phyloP scores from a whole-genome alignment of 1,140 invertebrate genomes.

The Bursaphelenchus mucronatus region DNA sequence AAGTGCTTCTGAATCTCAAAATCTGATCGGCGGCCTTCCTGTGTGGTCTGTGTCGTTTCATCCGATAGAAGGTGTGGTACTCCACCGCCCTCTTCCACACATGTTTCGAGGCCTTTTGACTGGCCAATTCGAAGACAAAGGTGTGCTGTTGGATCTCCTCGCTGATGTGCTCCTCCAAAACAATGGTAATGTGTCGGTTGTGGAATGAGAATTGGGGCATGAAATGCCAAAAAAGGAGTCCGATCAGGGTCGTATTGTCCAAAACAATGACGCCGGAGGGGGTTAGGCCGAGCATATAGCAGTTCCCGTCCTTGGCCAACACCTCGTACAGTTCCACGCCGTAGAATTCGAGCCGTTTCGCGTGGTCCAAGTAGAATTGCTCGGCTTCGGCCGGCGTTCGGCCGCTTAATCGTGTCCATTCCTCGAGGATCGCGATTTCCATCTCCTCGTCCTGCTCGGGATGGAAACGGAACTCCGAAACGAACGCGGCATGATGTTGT shows the following conservation, averaged over 20 bases:
- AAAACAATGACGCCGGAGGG: slow-evolving; percentile 82
- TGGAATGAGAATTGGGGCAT: slow-evolving; percentile 57
- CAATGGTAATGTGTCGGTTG: slow-evolving; percentile 55
- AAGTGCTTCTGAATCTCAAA: slow-evolving; percentile 56
- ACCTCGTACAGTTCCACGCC: slow-evolving; percentile 88
- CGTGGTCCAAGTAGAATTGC: slow-evolving; percentile 82
- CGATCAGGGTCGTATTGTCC: slow-evolving; percentile 90
- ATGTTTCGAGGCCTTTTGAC: slow-evolving; percentile 94
- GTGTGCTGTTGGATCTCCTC: slow-evolving; percentile 58
- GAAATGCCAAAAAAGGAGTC: slow-evolving; percentile 87
- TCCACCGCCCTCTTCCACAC: slow-evolving; percentile 97
- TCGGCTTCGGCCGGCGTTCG: slow-evolving; percentile 84
- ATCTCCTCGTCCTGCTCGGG: slow-evolving; percentile 86
- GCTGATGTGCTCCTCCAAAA: slow-evolving; percentile 54
- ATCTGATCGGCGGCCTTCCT: slow-evolving; percentile 42
- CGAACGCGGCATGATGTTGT: slow-evolving; percentile 83
- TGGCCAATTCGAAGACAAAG: slow-evolving; percentile 71
- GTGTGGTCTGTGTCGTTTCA: slow-evolving; percentile 61
- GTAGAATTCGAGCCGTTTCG: slow-evolving; percentile 93
- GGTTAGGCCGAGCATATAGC: slow-evolving; percentile 91
- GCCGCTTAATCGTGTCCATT: slow-evolving; percentile 69
- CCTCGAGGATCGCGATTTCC: slow-evolving; percentile 82
- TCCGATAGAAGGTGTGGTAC: slow-evolving; percentile 92
- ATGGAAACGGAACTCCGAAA: slow-evolving; percentile 94
- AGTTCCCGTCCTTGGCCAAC: slow-evolving; percentile 81